phyloP scores from a whole-genome alignment of 1,140 invertebrate species.

The Philopotamus ludificatus region DNA sequence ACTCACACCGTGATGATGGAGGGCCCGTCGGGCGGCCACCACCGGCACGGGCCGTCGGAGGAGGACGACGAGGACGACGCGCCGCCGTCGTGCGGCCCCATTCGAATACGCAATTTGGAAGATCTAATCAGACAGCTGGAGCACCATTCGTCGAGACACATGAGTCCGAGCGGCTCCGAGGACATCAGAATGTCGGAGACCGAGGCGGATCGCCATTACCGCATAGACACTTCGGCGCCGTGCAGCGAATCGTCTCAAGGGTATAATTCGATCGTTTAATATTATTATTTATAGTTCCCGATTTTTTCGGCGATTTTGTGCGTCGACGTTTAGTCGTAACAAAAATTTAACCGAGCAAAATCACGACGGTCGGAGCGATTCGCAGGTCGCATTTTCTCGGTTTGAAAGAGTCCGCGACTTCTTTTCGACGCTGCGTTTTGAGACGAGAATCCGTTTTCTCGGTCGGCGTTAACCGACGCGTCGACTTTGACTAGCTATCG shows the following conservation, averaged over 20 bases:
- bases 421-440: no score
- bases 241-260: constrained; percentile 73
- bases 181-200: constrained; percentile 90
- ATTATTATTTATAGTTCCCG: no score
- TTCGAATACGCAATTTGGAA: constrained; percentile 85
- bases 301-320: no score
- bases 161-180: constrained; percentile 87
- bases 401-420: no score
- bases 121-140: constrained; percentile 88
- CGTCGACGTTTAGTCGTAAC: no score
- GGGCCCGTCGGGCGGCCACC: constrained; percentile 41
- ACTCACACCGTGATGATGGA: constrained; percentile 49
- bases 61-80: constrained; percentile 71
- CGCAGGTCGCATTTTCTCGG: no score
- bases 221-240: constrained; percentile 76
- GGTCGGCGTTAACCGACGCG: no score
- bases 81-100: constrained; percentile 68
- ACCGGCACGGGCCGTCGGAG: constrained; percentile 46
- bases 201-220: constrained; percentile 84
- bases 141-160: constrained; percentile 81
- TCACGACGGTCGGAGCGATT: no score
- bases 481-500: no score
- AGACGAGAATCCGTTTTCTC: no score
- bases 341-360: no score
- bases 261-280: constrained; percentile 53